Conservation (phyloP, 2,797 vertebrate genomes). For the Labroides dimidiatus region DNA sequence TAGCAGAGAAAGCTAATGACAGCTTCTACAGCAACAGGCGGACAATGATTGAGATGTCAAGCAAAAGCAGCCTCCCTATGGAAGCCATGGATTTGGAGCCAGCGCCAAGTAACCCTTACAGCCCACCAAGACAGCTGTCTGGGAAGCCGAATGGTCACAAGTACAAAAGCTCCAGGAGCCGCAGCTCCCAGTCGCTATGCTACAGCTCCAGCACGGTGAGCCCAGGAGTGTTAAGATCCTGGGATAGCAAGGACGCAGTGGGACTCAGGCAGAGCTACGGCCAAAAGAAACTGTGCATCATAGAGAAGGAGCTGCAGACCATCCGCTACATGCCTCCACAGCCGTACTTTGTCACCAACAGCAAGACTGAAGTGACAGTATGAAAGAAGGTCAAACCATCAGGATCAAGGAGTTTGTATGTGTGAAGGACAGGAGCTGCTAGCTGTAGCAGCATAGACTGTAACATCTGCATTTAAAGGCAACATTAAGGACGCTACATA, state of each 20-base stretch:
- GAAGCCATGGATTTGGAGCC: constrained; percentile 89
- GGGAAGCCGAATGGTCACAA: constrained; percentile 90
- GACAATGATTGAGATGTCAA: constrained; percentile 89
- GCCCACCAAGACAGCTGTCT: constrained; percentile 85
- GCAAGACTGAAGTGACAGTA: constrained; percentile 99
- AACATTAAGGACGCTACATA: constrained; percentile 27
- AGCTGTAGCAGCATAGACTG: constrained; percentile 42
- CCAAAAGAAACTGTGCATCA: constrained; percentile 87
- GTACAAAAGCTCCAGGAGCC: constrained; percentile 84
- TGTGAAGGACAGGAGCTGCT: constrained; percentile 24
- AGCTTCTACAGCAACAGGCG: constrained; percentile 92
- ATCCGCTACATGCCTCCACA: constrained; percentile 91
- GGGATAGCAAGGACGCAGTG: constrained; percentile 89
- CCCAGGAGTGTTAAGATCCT: constrained; percentile 83
- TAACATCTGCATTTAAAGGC: constrained; percentile 49
- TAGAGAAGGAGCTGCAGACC: constrained; percentile 89
- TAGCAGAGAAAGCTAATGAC: constrained; percentile 94
- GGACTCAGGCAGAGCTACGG: constrained; percentile 87
- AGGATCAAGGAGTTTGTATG: constrained; percentile 30
- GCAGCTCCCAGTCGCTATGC: constrained; percentile 86
- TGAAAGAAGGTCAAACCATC: constrained; percentile 66
- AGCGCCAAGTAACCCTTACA: constrained; percentile 89
- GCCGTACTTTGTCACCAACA: constrained; percentile 98
- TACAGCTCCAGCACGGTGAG: constrained; percentile 82
- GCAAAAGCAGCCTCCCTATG: constrained; percentile 92